Evolutionary conservation across 53 echinoderm and acorn worm genomes (phyloP), one percentile per base, ranked within the genome.

Genomic region (Temnopleurus reevesii): DNA sequence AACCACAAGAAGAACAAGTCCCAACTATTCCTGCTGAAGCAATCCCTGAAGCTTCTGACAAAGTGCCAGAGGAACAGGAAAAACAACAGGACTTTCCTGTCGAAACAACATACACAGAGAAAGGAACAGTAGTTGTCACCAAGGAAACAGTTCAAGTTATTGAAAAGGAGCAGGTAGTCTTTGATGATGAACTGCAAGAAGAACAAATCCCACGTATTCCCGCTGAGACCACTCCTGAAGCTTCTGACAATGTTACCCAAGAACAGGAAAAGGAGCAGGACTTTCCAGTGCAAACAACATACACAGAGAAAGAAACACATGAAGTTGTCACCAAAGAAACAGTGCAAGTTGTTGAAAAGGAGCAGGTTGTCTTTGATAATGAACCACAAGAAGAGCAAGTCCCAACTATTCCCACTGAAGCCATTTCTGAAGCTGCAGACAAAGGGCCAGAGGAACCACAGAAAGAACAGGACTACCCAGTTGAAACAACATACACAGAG

Each of bases 141-240:
- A 83, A 89, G 76, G 83, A 89, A 23, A 79, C 76, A 15, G 89
- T 76, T 45, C 24, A 13, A 41, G n/a, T 45, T 45, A 33, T 90
- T 41, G 76, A 77, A 80, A 91, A 59, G 28, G 60, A 31, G 38
- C 79, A 81, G 31, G 83, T 82, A 28, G 36, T 56, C 35, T 55
- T 82, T 82, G 55, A 36, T 43, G 77, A 82, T 54, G 56, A 56
- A n/a, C 31, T 41, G 19, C 6, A 60, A 31, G 31, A 28, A n/a
- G 61, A 60, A 10, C 30, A 30, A 30, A n/a, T 13, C 12, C 61
- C 61, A 12, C 12, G 29, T 60, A 31, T 29, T 53, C 10, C 31
- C 4, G 12, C 81, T 3, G 49, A 47, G 1, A 0, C 27, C 25
- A 29, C 31, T 13, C 61, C 51, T 28, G 83, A 56, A 9, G 30